Evolutionary conservation across 2,888 invertebrate species (phyloP), one percentile per base, ranked within the genome.

Genomic region (Ferdinandea cuprea): DNA sequence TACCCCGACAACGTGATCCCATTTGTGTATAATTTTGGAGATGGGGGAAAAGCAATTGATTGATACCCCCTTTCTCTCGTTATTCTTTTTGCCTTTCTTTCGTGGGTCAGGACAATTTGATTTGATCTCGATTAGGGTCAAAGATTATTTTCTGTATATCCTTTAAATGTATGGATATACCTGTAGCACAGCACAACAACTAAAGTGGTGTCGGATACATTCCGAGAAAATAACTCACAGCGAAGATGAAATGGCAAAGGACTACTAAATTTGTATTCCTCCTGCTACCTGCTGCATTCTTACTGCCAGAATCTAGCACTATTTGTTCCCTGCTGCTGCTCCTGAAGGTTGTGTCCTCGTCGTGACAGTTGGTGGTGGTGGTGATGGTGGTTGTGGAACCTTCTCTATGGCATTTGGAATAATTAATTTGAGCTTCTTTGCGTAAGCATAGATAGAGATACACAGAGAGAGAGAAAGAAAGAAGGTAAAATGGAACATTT

Each of bases 341-440:
- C 5, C n/a, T 5, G 35, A 40, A 40, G 40, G 40, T 15, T 40
- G 8, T 40, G n/a, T n/a, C n/a, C n/a, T 15, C 11, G 9, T 9
- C 35, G 11, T 44, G 19, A 3, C 3, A 4, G 3, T 48, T 30
- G 44, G 11, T 40, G 52, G 25, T 28, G n/a, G 44, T 40, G 3
- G 40, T 30, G 44, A 8, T 40, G 52, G 25, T 28, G n/a, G 44
- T 40, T 63, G 2, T 28, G n/a, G 44, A 40, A 56, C 56, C 42
- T 13, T 40, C 48, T 56, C 46, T 48, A 13, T 61, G 72, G 66
- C 50, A 66, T 72, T 79, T 66, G 52, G 59, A 79, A 79, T 79
- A 79, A 79, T 79, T 72, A 72, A 79, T 79, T 79, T 72, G 59
- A 44, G 19, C 19, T 44, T 44, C 44, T 44, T 28, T 44, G 44